phyloP scores from a whole-genome alignment of 1,140 invertebrate genomes.

The Sitodiplosis mosellana region DNA sequence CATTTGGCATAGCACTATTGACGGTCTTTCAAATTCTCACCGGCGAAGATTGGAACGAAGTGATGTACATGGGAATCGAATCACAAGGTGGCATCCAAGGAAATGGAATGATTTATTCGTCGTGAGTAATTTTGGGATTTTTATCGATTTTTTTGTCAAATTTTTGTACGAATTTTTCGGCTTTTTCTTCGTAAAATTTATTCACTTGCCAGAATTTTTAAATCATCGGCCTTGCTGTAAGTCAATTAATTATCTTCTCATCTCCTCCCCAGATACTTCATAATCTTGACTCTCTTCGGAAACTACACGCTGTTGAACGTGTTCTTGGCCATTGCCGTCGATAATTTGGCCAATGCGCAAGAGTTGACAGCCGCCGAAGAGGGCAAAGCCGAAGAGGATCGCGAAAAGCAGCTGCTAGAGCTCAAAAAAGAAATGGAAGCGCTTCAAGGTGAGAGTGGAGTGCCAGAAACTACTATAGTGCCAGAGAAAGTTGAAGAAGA shows the following conservation, averaged over 20 bases:
- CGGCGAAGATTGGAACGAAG: constrained; percentile 99
- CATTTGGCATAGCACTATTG: constrained; percentile 95
- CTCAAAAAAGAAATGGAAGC: constrained; percentile 78
- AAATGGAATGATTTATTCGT: constrained; percentile 85
- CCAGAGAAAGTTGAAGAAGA: constrained; percentile 48
- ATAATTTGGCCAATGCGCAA: constrained; percentile 99
- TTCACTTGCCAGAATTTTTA: no score
- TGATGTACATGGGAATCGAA: constrained; percentile 98
- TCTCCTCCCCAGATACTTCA: constrained; percentile 51
- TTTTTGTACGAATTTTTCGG: background rate
- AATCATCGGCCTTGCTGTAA: no score
- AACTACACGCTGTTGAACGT: constrained; percentile 99
- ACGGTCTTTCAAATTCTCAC: constrained; percentile 99
- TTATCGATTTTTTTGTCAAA: background rate
- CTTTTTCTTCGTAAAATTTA: no score
- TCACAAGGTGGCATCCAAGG: constrained; percentile 77
- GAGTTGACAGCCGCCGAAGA: constrained; percentile 98
- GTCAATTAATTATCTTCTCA: no score
- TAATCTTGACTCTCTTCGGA: constrained; percentile 96
- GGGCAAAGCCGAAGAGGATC: constrained; percentile 89
- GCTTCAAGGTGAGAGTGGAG: constrained; percentile 48
- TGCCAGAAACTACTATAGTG: constrained; percentile 38
- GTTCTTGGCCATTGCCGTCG: constrained; percentile 99
- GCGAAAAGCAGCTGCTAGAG: constrained; percentile 71
- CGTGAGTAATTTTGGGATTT: constrained; percentile 32